phyloP scores from a whole-genome alignment of 2,888 invertebrate genomes.

The Epirrhoe alternata region DNA sequence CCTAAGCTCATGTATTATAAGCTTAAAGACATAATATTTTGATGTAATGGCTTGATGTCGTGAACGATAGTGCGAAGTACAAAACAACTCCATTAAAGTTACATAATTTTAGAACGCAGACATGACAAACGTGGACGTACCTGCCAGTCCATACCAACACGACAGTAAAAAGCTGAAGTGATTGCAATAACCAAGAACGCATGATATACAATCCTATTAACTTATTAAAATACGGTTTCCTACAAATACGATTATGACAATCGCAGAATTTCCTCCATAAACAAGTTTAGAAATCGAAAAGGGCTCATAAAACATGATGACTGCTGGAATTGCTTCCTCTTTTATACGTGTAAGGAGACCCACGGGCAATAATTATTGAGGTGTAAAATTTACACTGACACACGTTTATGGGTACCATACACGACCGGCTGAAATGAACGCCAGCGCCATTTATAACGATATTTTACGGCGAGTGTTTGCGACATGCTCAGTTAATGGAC shows the following conservation, averaged over 20 bases:
- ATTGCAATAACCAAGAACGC: slow-evolving; percentile 19
- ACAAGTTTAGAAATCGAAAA: slow-evolving; percentile 70
- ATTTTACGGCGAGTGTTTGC: slow-evolving; percentile 69
- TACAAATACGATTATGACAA: slow-evolving; percentile 55
- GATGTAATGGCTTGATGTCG: slow-evolving; percentile 30
- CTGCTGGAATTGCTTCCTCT: slow-evolving; percentile 72
- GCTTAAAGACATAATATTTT: slow-evolving; percentile 17
- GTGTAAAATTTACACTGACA: slow-evolving; percentile 77
- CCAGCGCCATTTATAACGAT: slow-evolving; percentile 60
- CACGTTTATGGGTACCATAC: slow-evolving; percentile 62
- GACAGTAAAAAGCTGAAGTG: slow-evolving; percentile 16
- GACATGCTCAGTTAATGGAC: slow-evolving; percentile 74
- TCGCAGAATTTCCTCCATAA: slow-evolving; percentile 59
- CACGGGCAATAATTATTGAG: slow-evolving; percentile 69
- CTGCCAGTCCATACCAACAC: slow-evolving; percentile 11
- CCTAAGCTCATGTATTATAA: background rate
- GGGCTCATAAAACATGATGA: slow-evolving; percentile 69
- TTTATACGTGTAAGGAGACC: slow-evolving; percentile 57
- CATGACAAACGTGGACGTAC: slow-evolving; percentile 13
- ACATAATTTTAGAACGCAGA: slow-evolving; percentile 11
- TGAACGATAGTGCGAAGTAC: slow-evolving; percentile 29
- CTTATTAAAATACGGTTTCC: slow-evolving; percentile 45
- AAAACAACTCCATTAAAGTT: slow-evolving; percentile 29
- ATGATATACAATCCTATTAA: slow-evolving; percentile 31
- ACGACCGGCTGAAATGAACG: slow-evolving; percentile 47